Base-by-base conservation (phyloP, 1,140 invertebrate genomes). In the Eulimnadia texana region DNA sequence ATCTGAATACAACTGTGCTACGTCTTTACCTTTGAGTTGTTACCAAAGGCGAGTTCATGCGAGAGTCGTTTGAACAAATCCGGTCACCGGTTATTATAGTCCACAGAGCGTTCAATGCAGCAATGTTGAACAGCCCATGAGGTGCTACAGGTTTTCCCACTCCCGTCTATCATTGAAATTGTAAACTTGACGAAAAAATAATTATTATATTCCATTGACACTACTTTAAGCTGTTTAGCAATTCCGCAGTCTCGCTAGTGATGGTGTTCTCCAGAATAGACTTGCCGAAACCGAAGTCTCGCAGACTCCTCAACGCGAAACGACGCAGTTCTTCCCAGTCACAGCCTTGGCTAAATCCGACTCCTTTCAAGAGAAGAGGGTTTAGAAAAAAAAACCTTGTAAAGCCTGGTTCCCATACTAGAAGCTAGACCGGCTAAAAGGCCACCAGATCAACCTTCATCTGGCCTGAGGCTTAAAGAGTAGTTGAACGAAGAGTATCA, bases 351-450 rank as follows among this genome's bases (percentile, higher is more conserved):
- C 16, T 42, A 42, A 42, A 42, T 6, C 6, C 16, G 33, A 42
- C 33, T 9, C 33, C 33, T 42, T n/a, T n/a, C n/a, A n/a, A n/a
- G n/a, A n/a, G n/a, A n/a, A n/a, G n/a, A n/a, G n/a, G n/a, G n/a
- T n/a, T n/a, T n/a, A n/a, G n/a, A 42, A 42, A 42, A 6, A 6
- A 42, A 42, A 42, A 42, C 33, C 61, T 22, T 56, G 33, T 0
- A 64, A 42, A 16, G 51, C 2, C 42, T 62, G 53, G 3, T 54
- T 20, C 27, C 55, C 52, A 50, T 49, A 55, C 42, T 62, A 20
- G 10, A 64, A 20, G 22, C 62, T 54, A 20, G 33, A 19, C 6
- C 33, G 33, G 23, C 64, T 42, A 25, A 60, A 61, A 24, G 50
- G 33, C 6, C 53, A 57, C 28, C 59, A 52, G 27, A 6, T 22